Evolutionary conservation across 2,888 invertebrate species (phyloP).

Genomic region (Brenthis daphne): DNA sequence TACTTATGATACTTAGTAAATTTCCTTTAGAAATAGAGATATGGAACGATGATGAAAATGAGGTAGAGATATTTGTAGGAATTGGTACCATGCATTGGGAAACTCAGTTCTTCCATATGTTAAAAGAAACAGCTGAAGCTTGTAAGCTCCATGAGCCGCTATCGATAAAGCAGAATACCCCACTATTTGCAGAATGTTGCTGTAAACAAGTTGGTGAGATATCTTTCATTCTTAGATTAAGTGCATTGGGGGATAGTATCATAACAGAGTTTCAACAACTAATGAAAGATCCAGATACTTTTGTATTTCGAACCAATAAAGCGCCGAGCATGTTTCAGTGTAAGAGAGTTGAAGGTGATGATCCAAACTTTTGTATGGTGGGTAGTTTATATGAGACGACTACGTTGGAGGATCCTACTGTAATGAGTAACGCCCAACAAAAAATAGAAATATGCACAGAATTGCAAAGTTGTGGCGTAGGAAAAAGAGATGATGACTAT

Average conservation of each 20-base stretch:
- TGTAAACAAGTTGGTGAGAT: slow-evolving; percentile 69
- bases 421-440: slow-evolving; percentile 52
- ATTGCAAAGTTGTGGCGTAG: slow-evolving; percentile 61
- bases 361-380: slow-evolving; percentile 72
- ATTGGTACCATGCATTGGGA: slow-evolving; percentile 72
- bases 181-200: slow-evolving; percentile 61
- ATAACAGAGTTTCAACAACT: slow-evolving; percentile 73
- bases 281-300: slow-evolving; percentile 63
- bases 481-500: slow-evolving; percentile 42
- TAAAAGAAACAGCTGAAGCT: slow-evolving; percentile 66
- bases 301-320: slow-evolving; percentile 72
- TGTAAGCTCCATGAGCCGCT: slow-evolving; percentile 60
- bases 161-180: slow-evolving; percentile 58
- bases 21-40: slow-evolving; percentile 78
- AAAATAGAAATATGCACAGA: slow-evolving; percentile 72
- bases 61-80: slow-evolving; percentile 70
- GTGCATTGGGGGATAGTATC: slow-evolving; percentile 75
- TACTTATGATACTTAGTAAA: slow-evolving; percentile 67
- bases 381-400: slow-evolving; percentile 72
- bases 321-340: slow-evolving; percentile 74
- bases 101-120: slow-evolving; percentile 71
- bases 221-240: slow-evolving; percentile 71
- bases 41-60: slow-evolving; percentile 69
- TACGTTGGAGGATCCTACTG: slow-evolving; percentile 70
- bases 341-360: slow-evolving; percentile 65